Evolutionary conservation across 2,888 invertebrate genomes (phyloP).

Genomic region (Eristalis arbustorum): DNA sequence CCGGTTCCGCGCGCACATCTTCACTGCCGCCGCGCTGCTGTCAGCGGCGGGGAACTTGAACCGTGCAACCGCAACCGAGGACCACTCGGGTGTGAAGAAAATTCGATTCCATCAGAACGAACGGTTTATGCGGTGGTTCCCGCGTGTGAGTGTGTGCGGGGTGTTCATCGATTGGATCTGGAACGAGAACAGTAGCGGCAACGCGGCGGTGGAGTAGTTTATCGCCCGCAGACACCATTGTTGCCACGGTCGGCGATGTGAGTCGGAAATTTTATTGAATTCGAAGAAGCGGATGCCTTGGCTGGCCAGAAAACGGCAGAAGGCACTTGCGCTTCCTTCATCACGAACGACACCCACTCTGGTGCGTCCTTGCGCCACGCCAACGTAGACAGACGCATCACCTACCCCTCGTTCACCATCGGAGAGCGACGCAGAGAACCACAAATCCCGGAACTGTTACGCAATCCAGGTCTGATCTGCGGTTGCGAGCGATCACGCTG

Average conservation of each 20-base stretch:
- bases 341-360: too few relatives aligned
- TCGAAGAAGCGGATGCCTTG: neutral
- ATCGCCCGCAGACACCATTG: conserved; percentile 43
- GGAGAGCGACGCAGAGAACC: neutral
- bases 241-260: conserved; percentile 17
- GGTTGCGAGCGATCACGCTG: conserved; percentile 2
- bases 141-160: neutral
- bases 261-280: conserved; percentile 1
- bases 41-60: neutral
- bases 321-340: too few relatives aligned
- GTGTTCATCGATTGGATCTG: conserved; percentile 27
- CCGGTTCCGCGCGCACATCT: conserved; percentile 2
- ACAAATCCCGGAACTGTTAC: conserved; percentile 18
- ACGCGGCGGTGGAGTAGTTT: conserved; percentile 6
- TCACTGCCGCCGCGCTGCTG: neutral
- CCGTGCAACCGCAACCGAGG: conserved; percentile 21
- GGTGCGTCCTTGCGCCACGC: too few relatives aligned
- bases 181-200: conserved; percentile 17
- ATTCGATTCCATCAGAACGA: conserved; percentile 41
- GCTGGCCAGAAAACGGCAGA: too few relatives aligned
- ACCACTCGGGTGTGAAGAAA: conserved; percentile 60
- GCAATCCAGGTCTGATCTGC: conserved; percentile 17
- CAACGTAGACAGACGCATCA: too few relatives aligned
- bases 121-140: neutral
- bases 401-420: too few relatives aligned